These are phyloP conservation scores for Melanotaenia pygmaea DNA, from an alignment of 2,797 vertebrate genomes.

Conservation along the genomic window DNA sequence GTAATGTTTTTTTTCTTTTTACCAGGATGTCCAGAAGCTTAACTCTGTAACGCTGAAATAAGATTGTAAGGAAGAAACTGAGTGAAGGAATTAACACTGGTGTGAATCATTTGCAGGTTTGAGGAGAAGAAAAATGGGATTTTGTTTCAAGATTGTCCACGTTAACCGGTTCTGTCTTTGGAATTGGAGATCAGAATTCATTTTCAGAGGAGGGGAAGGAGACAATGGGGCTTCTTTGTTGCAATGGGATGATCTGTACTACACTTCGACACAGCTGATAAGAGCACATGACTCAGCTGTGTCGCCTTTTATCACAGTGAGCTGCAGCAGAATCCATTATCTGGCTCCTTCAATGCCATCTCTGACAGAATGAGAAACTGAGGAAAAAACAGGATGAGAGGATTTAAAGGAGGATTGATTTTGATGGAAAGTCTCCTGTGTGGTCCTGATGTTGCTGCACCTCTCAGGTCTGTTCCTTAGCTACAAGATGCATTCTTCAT, in stretches of 20 bases:
- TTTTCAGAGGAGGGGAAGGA: slow-evolving; percentile 22
- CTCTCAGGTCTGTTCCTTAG: slow-evolving; percentile 14
- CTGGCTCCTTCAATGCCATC: slow-evolving; percentile 33
- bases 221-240: slow-evolving; percentile 50
- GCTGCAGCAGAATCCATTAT: slow-evolving; percentile 54
- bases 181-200: slow-evolving; percentile 54
- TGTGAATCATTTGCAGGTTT: slow-evolving; percentile 39
- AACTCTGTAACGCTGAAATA: slow-evolving; percentile 31
- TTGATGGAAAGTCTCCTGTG: slow-evolving; percentile 24
- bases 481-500: slow-evolving; percentile 3
- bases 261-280: slow-evolving; percentile 49
- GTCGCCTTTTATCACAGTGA: slow-evolving; percentile 54
- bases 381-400: slow-evolving; percentile 5
- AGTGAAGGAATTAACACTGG: slow-evolving; percentile 19
- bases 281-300: slow-evolving; percentile 58
- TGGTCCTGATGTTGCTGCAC: slow-evolving; percentile 3
- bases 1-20: slow-evolving; percentile 40
- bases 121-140: slow-evolving; percentile 38
- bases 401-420: slow-evolving; percentile 28
- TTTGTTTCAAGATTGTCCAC: slow-evolving; percentile 47
- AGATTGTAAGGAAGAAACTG: neutral
- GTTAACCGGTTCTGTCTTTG: slow-evolving; percentile 46
- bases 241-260: slow-evolving; percentile 54
- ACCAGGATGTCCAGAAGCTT: slow-evolving; percentile 37
- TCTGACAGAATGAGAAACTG: slow-evolving; percentile 39